Evolutionary conservation across 2,113 vertebrate species (phyloP).

Genomic region (Bettongia penicillata): DNA sequence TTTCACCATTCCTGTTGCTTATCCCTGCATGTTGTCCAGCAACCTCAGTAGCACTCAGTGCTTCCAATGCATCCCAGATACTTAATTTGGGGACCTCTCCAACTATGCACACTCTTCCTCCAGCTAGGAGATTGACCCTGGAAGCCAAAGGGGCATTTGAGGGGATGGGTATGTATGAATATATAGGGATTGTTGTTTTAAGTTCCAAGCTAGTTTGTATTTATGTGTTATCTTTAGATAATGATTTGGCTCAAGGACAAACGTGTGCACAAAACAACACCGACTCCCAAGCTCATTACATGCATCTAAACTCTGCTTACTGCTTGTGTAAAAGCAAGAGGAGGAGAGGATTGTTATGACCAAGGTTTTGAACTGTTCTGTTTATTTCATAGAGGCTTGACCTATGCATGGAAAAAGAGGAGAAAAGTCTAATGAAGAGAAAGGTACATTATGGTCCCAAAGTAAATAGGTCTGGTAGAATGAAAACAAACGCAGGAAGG

Average conservation of each 20-base stretch:
- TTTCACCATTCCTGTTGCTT: background rate
- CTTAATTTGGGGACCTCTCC: background rate
- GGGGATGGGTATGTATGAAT: background rate
- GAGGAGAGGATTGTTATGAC: background rate
- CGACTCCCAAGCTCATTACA: background rate
- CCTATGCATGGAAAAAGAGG: background rate
- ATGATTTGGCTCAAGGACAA: background rate
- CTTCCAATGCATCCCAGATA: background rate
- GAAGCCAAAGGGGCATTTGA: background rate
- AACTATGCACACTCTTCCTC: background rate
- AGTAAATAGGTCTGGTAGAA: background rate
- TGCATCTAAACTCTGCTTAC: background rate
- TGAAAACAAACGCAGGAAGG: background rate
- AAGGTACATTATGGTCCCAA: background rate
- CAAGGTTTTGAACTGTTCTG: background rate
- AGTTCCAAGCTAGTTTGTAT: background rate
- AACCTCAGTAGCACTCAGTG: background rate
- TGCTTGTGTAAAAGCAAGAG: background rate
- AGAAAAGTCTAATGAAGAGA: background rate
- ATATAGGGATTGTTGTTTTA: background rate
- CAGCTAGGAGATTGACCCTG: background rate
- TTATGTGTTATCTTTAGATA: background rate
- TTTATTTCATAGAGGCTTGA: background rate
- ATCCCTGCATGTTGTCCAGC: background rate
- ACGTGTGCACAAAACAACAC: background rate